These are phyloP conservation scores for Thelaira solivaga DNA, from an alignment of 2,888 invertebrate species.

Conservation along the genomic window DNA sequence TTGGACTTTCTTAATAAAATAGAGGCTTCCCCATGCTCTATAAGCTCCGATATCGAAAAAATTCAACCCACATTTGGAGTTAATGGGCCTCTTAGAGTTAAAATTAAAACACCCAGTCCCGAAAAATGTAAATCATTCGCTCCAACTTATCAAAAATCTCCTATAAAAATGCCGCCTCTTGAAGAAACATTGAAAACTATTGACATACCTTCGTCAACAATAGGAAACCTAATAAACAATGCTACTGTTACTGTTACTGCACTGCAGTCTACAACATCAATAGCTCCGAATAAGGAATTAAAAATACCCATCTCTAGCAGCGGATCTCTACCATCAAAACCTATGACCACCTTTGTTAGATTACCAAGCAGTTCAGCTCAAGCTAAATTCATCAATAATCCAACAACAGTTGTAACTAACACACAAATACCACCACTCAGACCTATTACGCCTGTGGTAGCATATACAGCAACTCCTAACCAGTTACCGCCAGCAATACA, in stretches of 20 bases:
- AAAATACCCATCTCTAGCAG: neutral
- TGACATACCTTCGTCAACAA: neutral
- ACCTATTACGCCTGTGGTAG: neutral
- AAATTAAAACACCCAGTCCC: conserved; percentile 51
- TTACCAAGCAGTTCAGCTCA: neutral
- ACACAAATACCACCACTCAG: conserved; percentile 30
- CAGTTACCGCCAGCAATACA: neutral
- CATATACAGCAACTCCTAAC: neutral
- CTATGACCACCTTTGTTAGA: conserved; percentile 20
- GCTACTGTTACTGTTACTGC: neutral
- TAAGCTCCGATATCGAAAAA: conserved; percentile 72
- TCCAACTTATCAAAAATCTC: neutral
- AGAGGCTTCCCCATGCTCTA: conserved; percentile 65
- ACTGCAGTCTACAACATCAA: neutral
- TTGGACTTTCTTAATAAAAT: conserved; percentile 73
- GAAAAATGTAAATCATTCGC: conserved; percentile 17
- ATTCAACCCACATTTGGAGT: conserved; percentile 76
- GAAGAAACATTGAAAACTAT: neutral
- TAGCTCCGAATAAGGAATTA: neutral
- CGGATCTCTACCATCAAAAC: neutral
- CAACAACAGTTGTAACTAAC: neutral
- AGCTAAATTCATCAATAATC: neutral
- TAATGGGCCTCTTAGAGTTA: conserved; percentile 63
- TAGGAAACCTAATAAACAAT: neutral
- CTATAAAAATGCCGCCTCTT: neutral